A percentile compares a stretch with the other conserved stretches of the same genome.
phyloP scores from a whole-genome alignment of 2,113 vertebrate species.

The Chloebia gouldiae region DNA sequence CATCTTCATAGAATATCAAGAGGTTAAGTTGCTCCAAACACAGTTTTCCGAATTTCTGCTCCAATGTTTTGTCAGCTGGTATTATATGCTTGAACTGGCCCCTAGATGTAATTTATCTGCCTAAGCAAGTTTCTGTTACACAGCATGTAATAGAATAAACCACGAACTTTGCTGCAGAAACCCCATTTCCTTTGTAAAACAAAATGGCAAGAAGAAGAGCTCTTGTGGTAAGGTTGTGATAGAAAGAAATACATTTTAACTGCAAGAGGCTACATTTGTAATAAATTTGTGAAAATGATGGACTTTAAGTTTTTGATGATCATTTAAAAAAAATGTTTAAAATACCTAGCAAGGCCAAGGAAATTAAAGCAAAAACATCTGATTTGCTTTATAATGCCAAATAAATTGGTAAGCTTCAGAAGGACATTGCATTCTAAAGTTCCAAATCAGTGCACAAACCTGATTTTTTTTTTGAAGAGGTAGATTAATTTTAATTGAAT shows the following conservation, averaged over 20 bases:
- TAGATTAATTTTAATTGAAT: constrained; percentile 45
- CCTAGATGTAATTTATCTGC: background rate
- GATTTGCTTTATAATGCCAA: background rate
- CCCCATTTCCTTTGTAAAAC: background rate
- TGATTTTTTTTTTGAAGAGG: background rate
- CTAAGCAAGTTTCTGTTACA: background rate
- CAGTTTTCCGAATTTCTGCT: background rate
- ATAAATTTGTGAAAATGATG: background rate
- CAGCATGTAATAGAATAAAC: background rate
- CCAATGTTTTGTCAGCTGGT: background rate
- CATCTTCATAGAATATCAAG: background rate
- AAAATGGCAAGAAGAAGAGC: background rate
- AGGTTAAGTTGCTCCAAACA: background rate
- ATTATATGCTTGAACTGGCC: background rate
- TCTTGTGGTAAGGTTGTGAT: background rate
- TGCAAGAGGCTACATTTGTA: background rate
- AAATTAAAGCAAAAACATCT: background rate
- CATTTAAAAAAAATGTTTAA: background rate
- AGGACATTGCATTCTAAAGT: background rate
- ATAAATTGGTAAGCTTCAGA: background rate
- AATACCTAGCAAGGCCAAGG: background rate
- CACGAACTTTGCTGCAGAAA: background rate
- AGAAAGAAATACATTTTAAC: background rate
- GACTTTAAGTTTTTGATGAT: background rate
- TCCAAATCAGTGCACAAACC: background rate